Conservation (phyloP, 2,113 vertebrate species). For the Xiphophorus couchianus region DNA sequence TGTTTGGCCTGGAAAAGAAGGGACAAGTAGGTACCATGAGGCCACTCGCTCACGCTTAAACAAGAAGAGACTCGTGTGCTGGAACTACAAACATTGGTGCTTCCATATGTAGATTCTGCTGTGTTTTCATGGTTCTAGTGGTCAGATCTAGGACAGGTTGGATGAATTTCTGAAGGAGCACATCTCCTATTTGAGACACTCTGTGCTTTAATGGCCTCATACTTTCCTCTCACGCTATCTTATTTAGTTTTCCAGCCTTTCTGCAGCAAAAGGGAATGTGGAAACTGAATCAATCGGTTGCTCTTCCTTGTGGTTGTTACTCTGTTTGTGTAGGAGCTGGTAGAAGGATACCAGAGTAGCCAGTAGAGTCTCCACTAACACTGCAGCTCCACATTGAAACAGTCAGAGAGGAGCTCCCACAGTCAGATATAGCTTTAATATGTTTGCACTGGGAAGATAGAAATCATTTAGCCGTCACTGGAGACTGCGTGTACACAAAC, state of each 20-base stretch:
- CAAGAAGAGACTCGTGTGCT: constrained; percentile 21
- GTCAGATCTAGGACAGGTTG: constrained; percentile 7
- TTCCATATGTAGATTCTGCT: constrained; percentile 39
- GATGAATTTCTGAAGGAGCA: constrained; percentile 9
- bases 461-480: constrained; percentile 43
- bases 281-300: constrained; percentile 59
- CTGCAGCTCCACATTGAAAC: constrained; percentile 41
- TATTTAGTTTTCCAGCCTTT: constrained; percentile 70
- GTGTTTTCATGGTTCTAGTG: constrained; percentile 42
- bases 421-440: constrained; percentile 64
- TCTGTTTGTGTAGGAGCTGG: constrained; percentile 59
- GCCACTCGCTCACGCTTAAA: constrained; percentile 42
- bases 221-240: constrained; percentile 38
- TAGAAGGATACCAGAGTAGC: constrained; percentile 54
- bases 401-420: constrained; percentile 51
- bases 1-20: constrained; percentile 25
- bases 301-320: constrained; percentile 52
- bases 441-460: constrained; percentile 60
- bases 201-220: constrained; percentile 27
- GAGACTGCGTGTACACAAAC: constrained; percentile 7
- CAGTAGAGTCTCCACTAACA: constrained; percentile 48
- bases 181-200: not conserved
- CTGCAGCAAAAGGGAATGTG: constrained; percentile 42
- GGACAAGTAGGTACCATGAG: constrained; percentile 22
- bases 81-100: constrained; percentile 62